These are phyloP conservation scores for Drosophila crucigera DNA, from an alignment of 2,888 invertebrate species.

Conservation along the genomic window DNA sequence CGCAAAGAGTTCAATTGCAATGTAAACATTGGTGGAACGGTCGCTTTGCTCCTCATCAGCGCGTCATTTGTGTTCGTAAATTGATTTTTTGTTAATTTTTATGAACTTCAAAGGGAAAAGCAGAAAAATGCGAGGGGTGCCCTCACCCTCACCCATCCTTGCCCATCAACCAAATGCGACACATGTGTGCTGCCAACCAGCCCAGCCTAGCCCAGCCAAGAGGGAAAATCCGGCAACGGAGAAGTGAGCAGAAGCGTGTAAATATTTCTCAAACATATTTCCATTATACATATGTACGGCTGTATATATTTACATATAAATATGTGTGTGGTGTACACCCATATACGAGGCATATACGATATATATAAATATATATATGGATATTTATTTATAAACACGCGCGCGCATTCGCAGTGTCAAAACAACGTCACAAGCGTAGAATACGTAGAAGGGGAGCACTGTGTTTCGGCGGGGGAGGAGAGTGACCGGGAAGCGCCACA, in stretches of 20 bases:
- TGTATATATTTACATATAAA: not conserved
- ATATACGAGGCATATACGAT: not conserved
- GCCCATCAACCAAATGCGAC: constrained; percentile 31
- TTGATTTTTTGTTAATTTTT: constrained; percentile 79
- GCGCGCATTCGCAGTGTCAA: constrained; percentile 77
- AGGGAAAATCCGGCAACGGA: constrained; percentile 8
- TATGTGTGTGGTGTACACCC: not conserved
- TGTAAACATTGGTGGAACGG: constrained; percentile 53
- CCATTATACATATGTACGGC: constrained; percentile 23
- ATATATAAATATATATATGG: constrained; percentile 1
- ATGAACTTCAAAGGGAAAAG: constrained; percentile 75
- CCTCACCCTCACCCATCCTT: not conserved
- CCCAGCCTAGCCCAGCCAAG: constrained; percentile 8
- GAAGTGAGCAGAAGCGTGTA: constrained; percentile 57
- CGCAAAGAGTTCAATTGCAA: constrained; percentile 68
- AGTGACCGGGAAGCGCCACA: constrained; percentile 63
- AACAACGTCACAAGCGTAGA: constrained; percentile 71
- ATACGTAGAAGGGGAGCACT: constrained; percentile 3
- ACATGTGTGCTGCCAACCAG: constrained; percentile 55
- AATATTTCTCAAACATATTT: constrained; percentile 66
- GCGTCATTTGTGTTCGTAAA: constrained; percentile 76
- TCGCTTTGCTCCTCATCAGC: constrained; percentile 63
- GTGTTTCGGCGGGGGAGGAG: not conserved
- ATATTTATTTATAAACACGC: constrained; percentile 80
- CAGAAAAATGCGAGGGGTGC: constrained; percentile 52